Conservation (phyloP, 2,888 invertebrate genomes). For the Clepsis dumicolana region DNA sequence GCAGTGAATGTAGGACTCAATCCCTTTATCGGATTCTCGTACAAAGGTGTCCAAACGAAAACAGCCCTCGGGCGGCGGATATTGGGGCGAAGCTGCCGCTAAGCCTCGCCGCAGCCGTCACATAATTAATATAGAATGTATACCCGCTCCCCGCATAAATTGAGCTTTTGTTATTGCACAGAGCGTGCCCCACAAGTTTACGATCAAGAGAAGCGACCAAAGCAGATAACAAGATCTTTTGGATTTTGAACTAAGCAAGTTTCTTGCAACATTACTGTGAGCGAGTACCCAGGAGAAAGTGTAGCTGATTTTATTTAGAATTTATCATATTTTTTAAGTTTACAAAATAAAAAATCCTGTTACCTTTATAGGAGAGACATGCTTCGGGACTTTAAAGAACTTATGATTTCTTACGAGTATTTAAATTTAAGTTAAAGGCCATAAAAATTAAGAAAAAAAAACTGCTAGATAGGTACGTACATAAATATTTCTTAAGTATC, state of each 20-base stretch:
- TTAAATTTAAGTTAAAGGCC: neutral
- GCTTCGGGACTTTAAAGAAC: too few species aligned
- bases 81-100: constrained; percentile 55
- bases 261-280: neutral
- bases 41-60: constrained; percentile 61
- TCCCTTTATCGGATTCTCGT: constrained; percentile 57
- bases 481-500: neutral
- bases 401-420: neutral
- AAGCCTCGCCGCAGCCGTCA: constrained; percentile 50
- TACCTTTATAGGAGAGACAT: too few species aligned
- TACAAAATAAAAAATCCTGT: too few species aligned
- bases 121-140: constrained; percentile 58
- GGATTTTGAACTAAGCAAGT: neutral
- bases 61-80: constrained; percentile 59
- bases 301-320: neutral
- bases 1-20: constrained; percentile 47
- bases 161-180: constrained; percentile 52
- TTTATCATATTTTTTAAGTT: too few species aligned
- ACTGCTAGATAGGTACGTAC: too few species aligned
- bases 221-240: neutral
- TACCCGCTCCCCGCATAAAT: constrained; percentile 54
- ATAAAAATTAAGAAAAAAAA: neutral
- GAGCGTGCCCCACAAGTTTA: constrained; percentile 13
- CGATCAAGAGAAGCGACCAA: constrained; percentile 4
- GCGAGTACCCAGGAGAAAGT: neutral